Base-by-base conservation (phyloP, 2,797 vertebrate species). In the Cynopterus sphinx region DNA sequence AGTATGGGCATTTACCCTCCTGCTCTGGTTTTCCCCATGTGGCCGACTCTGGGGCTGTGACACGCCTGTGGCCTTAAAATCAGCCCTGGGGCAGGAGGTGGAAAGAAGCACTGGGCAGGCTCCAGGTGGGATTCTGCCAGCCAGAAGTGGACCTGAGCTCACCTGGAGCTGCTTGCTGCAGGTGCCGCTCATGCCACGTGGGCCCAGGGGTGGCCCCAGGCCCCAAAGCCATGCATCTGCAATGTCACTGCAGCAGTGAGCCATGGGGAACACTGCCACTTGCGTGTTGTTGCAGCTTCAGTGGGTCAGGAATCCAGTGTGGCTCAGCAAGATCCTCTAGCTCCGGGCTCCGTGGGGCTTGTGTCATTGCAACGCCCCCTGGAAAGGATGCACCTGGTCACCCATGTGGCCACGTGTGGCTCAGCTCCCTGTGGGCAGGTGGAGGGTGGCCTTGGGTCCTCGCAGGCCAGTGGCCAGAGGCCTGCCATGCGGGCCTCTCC, bases 81-180 rank as follows among this genome's bases (percentile, higher is more conserved):
- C 8, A 21, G 2, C 12, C 17, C 28, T 33, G 6, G 19, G 26
- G 21, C 22, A 41, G 43, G 65, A 33, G 26, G 59, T 19, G 17
- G 59, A 19, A 43, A 28, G 21, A 9, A 12, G 24, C 17, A 2
- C 33, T 0, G 3, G 43, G 28, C 6, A 1, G 16, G 10, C 22
- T 71, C 39, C 10, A 15, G 70, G 49, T 13, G 65, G 28, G 16
- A 24, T 2, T 8, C 21, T 67, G 28, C 6, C 12, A 0, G 12
- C 31, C 4, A 4, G 10, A 31, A 33, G 24, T 6, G 13, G 22
- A 24, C 31, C 22, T 36, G 31, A 41, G 51, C 16, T 36, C 24
- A 8, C 0, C 0, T 0, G 33, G 24, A 2, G 4, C 21, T 5
- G 7, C 19, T 73, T 28, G 9, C 0, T 61, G 39, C 24, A 10